Percentiles rank a stretch among this genome's conserved stretches.
Evolutionary conservation across 2,113 vertebrate genomes (phyloP).

Genomic region (Diadophis punctatus): DNA sequence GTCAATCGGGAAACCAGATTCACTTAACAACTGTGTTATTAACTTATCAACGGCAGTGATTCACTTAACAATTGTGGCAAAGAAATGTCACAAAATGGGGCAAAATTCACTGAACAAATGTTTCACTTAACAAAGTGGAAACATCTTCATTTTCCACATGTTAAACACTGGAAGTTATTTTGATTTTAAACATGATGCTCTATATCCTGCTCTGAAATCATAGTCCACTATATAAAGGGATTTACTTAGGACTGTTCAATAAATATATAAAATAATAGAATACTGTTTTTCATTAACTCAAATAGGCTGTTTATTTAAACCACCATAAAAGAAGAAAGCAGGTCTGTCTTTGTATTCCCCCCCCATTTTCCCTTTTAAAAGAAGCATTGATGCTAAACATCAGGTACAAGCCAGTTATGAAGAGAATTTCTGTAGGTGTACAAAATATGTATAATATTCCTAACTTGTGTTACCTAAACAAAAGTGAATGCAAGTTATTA

Average conservation of each 20-base stretch:
- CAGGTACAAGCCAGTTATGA: conserved; percentile 1
- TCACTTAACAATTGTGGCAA: too few relatives aligned
- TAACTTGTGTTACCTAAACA: neutral
- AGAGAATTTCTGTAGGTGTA: neutral
- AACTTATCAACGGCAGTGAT: too few relatives aligned
- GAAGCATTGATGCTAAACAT: neutral
- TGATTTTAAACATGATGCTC: neutral
- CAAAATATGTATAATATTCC: neutral
- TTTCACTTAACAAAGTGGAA: too few relatives aligned
- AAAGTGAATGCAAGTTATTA: neutral
- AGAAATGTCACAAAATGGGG: too few relatives aligned
- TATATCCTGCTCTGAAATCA: neutral
- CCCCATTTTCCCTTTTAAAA: conserved; percentile 20
- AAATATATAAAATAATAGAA: accelerated
- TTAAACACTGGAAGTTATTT: neutral
- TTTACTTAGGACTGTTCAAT: neutral
- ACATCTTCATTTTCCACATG: neutral
- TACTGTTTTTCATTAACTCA: neutral
- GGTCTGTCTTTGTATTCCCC: neutral
- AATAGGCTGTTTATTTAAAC: conserved; percentile 1
- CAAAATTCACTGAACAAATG: too few relatives aligned
- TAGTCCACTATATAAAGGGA: neutral
- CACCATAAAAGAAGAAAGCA: accelerated
- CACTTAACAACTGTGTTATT: too few relatives aligned
- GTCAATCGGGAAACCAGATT: too few relatives aligned